Conservation (phyloP, 2,797 vertebrate species). For the Lemur catta region DNA sequence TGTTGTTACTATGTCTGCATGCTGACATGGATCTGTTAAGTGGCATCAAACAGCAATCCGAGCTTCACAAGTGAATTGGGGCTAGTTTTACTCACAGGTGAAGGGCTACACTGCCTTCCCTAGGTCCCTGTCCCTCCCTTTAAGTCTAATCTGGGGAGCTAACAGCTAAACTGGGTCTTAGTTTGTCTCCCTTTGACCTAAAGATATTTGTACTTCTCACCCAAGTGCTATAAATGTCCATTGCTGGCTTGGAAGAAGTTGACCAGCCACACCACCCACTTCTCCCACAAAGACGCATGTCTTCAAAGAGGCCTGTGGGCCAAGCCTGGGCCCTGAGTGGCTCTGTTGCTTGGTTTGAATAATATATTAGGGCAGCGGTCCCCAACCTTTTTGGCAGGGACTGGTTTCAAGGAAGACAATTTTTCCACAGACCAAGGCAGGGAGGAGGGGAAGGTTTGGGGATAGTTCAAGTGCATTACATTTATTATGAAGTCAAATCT, state of each 20-base stretch:
- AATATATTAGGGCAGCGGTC: background rate
- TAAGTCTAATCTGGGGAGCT: background rate
- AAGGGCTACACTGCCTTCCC: background rate
- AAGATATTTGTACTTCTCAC: background rate
- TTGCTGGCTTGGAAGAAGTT: background rate
- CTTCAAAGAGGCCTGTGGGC: conserved; percentile 6
- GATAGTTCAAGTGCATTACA: too few relatives aligned
- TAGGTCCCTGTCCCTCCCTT: background rate
- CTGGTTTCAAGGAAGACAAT: too few relatives aligned
- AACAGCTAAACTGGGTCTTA: background rate
- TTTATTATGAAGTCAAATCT: too few relatives aligned
- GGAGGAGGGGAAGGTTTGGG: too few relatives aligned
- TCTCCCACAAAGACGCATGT: background rate
- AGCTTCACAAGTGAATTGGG: background rate
- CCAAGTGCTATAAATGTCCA: background rate
- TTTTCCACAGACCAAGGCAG: too few relatives aligned
- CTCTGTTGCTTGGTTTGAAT: background rate
- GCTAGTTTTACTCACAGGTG: background rate
- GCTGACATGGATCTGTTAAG: background rate
- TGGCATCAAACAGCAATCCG: background rate
- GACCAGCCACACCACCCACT: background rate
- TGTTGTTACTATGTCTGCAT: background rate
- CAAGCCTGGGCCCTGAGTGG: background rate
- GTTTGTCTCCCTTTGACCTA: background rate
- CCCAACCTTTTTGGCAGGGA: too few relatives aligned